A percentile compares a stretch with the other conserved stretches of the same genome.
These are phyloP conservation scores for Romanogobio albipinnatus DNA, from an alignment of 2,113 vertebrate genomes.

Conservation along the genomic window DNA sequence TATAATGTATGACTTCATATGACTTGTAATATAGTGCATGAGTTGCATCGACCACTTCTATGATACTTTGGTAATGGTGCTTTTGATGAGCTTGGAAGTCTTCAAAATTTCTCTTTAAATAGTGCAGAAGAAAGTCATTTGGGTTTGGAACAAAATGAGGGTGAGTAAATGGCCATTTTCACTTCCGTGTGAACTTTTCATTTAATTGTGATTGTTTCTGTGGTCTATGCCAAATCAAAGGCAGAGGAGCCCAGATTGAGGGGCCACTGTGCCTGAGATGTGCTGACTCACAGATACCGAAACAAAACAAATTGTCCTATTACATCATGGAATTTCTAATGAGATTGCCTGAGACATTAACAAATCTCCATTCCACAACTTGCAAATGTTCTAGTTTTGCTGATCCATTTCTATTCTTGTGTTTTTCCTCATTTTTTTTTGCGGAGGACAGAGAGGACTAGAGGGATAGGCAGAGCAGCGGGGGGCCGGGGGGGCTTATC, in stretches of 20 bases:
- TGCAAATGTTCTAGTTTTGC: not conserved
- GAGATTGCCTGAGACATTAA: slow-evolving; percentile 28
- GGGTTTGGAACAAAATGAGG: not conserved
- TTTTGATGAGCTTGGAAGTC: not conserved
- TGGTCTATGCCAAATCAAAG: slow-evolving; percentile 24
- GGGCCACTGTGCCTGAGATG: slow-evolving; percentile 28
- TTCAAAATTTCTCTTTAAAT: not conserved
- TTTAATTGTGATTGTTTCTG: not conserved
- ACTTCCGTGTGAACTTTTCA: not conserved
- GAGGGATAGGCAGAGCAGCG: slow-evolving; percentile 54
- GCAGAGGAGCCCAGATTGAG: not conserved
- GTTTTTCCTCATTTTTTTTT: not conserved
- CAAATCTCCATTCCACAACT: not conserved
- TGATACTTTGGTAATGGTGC: not conserved
- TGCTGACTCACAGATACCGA: slow-evolving; percentile 52
- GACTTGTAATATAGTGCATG: not conserved
- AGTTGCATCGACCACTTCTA: not conserved
- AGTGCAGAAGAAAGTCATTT: slow-evolving; percentile 10
- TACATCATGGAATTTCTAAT: slow-evolving; percentile 59
- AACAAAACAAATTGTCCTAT: slow-evolving; percentile 51
- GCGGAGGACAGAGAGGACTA: slow-evolving; percentile 43
- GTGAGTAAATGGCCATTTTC: not conserved
- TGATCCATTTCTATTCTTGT: slow-evolving; percentile 8
- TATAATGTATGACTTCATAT: not conserved
- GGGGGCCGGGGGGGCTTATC: slow-evolving; percentile 21